phyloP scores from a whole-genome alignment of 2,888 invertebrate species.

The Hypselothyrea guttata region DNA sequence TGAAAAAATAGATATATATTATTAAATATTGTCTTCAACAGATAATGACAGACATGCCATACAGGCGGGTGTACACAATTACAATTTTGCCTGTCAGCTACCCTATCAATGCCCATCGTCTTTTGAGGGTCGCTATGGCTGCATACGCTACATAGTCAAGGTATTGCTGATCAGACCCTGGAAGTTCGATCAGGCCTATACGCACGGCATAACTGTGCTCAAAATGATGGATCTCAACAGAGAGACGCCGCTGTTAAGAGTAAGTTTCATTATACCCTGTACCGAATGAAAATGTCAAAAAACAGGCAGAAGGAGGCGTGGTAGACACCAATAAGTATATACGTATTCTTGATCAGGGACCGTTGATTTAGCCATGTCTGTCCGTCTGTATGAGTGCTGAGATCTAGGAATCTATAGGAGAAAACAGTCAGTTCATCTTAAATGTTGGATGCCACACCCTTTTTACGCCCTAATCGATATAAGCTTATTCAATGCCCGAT shows the following conservation, averaged over 20 bases:
- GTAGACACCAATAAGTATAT: too few species aligned
- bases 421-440: too few species aligned
- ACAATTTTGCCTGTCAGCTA: conserved; percentile 83
- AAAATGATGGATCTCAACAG: conserved; percentile 90
- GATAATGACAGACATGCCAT: conserved; percentile 54
- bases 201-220: conserved; percentile 89
- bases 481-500: too few species aligned
- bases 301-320: too few species aligned
- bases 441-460: too few species aligned
- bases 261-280: too few species aligned
- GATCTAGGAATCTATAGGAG: too few species aligned
- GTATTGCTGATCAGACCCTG: conserved; percentile 91
- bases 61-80: conserved; percentile 82
- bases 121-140: conserved; percentile 88
- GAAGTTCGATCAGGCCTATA: conserved; percentile 91
- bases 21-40: conserved; percentile 14
- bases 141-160: conserved; percentile 89
- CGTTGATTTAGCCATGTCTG: too few species aligned
- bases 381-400: too few species aligned
- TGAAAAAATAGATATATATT: neutral
- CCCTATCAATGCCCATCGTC: conserved; percentile 88
- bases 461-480: too few species aligned
- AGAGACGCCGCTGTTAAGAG: conserved; percentile 80
- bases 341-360: too few species aligned
- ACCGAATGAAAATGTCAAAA: too few species aligned